phyloP scores from a whole-genome alignment of 2,113 vertebrate species.

The Python bivittatus region DNA sequence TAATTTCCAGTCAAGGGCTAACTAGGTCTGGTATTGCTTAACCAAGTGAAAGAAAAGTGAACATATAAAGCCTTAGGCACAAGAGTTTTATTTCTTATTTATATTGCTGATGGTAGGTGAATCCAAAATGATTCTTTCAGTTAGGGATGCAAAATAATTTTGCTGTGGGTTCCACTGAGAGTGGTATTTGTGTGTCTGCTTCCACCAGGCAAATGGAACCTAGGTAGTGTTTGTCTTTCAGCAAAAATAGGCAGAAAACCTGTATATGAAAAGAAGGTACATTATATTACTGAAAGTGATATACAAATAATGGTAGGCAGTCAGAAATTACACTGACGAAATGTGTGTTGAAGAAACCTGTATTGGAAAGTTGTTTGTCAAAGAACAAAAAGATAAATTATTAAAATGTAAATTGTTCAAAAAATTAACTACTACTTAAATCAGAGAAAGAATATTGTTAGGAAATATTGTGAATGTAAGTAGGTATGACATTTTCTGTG shows the following conservation, averaged over 20 bases:
- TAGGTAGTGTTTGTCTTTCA: background rate
- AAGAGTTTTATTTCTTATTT: background rate
- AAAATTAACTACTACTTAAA: background rate
- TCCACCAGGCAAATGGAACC: background rate
- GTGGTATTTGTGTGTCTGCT: background rate
- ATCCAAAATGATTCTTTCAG: background rate
- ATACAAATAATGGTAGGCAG: background rate
- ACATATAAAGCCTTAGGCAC: background rate
- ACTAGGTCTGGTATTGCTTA: background rate
- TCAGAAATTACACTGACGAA: background rate
- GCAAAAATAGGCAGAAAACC: background rate
- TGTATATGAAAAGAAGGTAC: background rate
- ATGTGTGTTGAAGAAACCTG: background rate
- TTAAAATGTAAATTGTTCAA: background rate
- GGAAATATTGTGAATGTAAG: background rate
- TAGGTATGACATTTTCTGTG: background rate
- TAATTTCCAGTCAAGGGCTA: background rate
- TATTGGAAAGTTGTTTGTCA: background rate
- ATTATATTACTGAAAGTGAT: background rate
- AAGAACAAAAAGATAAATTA: background rate
- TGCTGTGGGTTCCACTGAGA: background rate
- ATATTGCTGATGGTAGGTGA: background rate
- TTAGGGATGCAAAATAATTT: background rate
- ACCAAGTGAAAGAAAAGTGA: background rate
- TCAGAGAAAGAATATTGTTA: background rate